A percentile compares a stretch with the other conserved stretches of the same genome.
phyloP scores from a whole-genome alignment of 2,113 vertebrate species.

The Corydoras sp. region DNA sequence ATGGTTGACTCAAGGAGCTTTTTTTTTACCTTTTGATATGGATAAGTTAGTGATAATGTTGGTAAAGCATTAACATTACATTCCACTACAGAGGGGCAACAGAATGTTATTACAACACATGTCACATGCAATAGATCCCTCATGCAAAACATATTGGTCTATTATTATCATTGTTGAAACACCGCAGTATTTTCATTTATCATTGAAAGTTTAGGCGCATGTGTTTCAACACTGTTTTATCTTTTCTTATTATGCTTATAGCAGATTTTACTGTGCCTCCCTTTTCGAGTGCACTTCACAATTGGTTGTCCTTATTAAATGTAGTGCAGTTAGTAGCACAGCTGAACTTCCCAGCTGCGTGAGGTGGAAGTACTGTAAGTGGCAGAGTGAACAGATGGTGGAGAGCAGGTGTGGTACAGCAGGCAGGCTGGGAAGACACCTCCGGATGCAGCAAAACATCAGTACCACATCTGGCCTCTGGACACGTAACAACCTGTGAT shows the following conservation, averaged over 20 bases:
- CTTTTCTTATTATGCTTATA: no score
- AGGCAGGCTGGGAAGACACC: conserved; percentile 51
- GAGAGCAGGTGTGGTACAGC: conserved; percentile 65
- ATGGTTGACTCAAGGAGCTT: background rate
- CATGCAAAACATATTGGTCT: conserved; percentile 9
- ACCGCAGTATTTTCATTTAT: conserved; percentile 19
- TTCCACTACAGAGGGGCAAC: conserved; percentile 12
- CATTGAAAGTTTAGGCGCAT: conserved; percentile 6
- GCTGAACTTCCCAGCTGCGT: conserved; percentile 11
- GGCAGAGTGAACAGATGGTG: conserved; percentile 63
- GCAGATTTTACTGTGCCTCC: background rate
- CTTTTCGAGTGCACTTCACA: background rate
- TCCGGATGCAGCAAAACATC: conserved; percentile 41
- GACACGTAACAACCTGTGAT: conserved; percentile 55
- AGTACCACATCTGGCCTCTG: conserved; percentile 46
- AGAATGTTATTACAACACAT: conserved; percentile 17
- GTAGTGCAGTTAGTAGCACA: background rate
- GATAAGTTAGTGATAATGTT: conserved; percentile 21
- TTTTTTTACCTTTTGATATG: conserved; percentile 16
- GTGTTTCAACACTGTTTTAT: background rate
- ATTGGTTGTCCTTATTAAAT: conserved; percentile 5
- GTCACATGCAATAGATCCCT: conserved; percentile 12
- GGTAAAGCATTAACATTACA: conserved; percentile 18
- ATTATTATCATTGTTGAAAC: conserved; percentile 14
- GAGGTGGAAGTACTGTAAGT: conserved; percentile 11